phyloP scores from a whole-genome alignment of 2,797 vertebrate genomes.

The Acrocephalus scirpaceus region DNA sequence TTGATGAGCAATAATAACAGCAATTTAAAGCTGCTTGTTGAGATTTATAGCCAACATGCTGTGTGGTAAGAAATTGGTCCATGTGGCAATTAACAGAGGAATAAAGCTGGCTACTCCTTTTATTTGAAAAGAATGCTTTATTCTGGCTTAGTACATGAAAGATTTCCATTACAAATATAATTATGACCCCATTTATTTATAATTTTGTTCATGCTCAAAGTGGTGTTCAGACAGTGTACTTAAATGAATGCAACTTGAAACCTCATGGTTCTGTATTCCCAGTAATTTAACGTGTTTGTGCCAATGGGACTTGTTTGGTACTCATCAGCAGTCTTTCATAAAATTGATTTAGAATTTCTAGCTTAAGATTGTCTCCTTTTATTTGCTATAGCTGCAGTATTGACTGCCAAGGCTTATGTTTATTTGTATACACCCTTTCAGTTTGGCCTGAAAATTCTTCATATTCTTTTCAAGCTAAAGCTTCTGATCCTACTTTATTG shows the following conservation, averaged over 20 bases:
- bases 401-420: neutral
- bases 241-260: neutral
- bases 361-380: neutral
- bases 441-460: neutral
- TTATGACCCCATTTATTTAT: neutral
- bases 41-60: conserved; percentile 15
- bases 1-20: conserved; percentile 51
- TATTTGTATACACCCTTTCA: neutral
- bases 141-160: neutral
- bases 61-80: conserved; percentile 21
- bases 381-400: neutral
- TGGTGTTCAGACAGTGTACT: neutral
- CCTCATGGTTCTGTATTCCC: neutral
- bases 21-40: conserved; percentile 44
- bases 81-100: conserved; percentile 14
- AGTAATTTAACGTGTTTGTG: neutral
- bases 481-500: neutral
- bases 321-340: neutral
- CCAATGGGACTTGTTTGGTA: neutral
- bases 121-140: neutral
- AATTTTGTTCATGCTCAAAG: neutral
- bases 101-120: conserved; percentile 16
- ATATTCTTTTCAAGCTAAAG: neutral
- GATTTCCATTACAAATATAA: conserved; percentile 27
- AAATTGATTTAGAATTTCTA: neutral